phyloP scores from a whole-genome alignment of 2,888 invertebrate species.

The Thalpophila matura region DNA sequence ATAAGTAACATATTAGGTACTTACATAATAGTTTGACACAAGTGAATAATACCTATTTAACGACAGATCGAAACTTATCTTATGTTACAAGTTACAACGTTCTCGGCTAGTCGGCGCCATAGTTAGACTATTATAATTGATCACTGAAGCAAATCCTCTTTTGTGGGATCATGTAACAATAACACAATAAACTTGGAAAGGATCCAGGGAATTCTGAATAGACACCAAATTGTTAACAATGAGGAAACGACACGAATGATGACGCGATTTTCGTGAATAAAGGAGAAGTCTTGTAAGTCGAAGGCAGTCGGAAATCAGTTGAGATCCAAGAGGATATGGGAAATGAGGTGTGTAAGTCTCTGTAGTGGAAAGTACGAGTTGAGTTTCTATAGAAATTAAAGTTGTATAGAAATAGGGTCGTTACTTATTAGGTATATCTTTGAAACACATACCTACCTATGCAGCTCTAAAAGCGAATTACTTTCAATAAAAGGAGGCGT shows the following conservation, averaged over 20 bases:
- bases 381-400: slow-evolving; percentile 7
- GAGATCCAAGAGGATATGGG: slow-evolving; percentile 17
- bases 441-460: no score
- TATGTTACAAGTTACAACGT: no score
- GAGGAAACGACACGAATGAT: slow-evolving; percentile 37
- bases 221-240: slow-evolving; percentile 31
- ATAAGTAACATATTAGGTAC: no score
- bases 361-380: slow-evolving; percentile 29
- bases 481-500: no score
- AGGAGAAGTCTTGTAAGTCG: slow-evolving; percentile 31
- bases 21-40: no score
- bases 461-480: no score
- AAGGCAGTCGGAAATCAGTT: slow-evolving; percentile 32
- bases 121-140: slow-evolving; percentile 13
- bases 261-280: slow-evolving; percentile 27
- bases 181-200: neutral
- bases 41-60: no score
- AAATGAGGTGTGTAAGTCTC: slow-evolving; percentile 50
- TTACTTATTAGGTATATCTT: no score
- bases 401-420: no score
- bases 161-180: slow-evolving; percentile 15
- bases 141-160: slow-evolving; percentile 30
- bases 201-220: slow-evolving; percentile 20
- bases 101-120: neutral
- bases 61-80: no score